phyloP scores from a whole-genome alignment of 2,888 invertebrate genomes.

The Antheraea assamensis region DNA sequence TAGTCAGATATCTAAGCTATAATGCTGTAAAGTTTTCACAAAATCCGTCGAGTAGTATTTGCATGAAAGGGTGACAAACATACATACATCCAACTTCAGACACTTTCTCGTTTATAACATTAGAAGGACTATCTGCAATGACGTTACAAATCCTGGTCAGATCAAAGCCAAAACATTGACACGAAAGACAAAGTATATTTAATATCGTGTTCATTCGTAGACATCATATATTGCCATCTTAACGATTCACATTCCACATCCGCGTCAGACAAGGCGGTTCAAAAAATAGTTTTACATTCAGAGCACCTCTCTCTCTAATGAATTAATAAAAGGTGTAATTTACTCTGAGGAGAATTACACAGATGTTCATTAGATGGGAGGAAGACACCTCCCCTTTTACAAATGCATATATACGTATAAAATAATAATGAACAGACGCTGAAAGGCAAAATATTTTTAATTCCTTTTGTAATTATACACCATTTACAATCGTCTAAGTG shows the following conservation, averaged over 20 bases:
- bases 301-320: background rate
- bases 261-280: background rate
- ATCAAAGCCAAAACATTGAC: too few species aligned
- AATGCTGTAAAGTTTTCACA: too few species aligned
- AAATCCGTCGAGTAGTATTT: too few species aligned
- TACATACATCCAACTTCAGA: too few species aligned
- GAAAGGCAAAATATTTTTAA: background rate
- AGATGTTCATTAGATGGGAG: background rate
- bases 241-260: background rate
- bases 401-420: background rate
- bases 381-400: background rate
- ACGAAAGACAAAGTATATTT: background rate
- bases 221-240: background rate
- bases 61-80: too few species aligned
- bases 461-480: too few species aligned
- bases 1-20: too few species aligned
- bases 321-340: constrained; percentile 6
- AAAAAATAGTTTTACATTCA: background rate
- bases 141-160: too few species aligned
- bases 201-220: background rate
- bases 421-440: background rate
- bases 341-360: background rate
- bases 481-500: background rate
- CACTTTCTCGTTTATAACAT: too few species aligned
- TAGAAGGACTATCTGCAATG: too few species aligned